These are phyloP conservation scores for Aphaenogaster floridana DNA, from an alignment of 1,140 invertebrate genomes.

Conservation along the genomic window DNA sequence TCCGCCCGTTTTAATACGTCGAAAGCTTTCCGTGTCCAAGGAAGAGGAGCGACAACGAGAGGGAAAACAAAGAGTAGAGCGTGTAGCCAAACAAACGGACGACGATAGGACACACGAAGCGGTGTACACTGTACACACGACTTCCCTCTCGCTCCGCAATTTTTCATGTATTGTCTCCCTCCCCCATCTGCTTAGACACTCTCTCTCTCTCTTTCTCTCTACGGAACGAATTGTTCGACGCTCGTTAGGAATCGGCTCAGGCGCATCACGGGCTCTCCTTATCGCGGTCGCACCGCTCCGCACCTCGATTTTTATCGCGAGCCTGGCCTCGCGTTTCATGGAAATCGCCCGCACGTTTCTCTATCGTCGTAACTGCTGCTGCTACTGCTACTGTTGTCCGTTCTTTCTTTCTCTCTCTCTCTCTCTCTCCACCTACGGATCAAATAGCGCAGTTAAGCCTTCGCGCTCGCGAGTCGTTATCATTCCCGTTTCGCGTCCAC, in stretches of 20 bases:
- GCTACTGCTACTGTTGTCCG: not conserved
- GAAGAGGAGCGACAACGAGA: not conserved
- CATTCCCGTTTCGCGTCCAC: not conserved
- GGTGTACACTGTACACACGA: not conserved
- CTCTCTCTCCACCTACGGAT: not conserved
- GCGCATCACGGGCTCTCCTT: constrained; percentile 6
- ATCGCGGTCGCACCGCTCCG: not conserved
- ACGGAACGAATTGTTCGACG: not conserved
- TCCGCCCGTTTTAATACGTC: not conserved
- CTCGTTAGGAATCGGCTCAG: not conserved
- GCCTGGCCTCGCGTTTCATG: constrained; percentile 29
- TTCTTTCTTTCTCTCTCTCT: constrained; percentile 21
- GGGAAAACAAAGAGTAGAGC: constrained; percentile 14
- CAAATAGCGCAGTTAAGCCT: constrained; percentile 6
- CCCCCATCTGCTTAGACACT: not conserved
- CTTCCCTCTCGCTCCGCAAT: constrained; percentile 1
- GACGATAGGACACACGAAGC: not conserved
- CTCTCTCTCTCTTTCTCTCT: not conserved
- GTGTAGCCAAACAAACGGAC: not conserved
- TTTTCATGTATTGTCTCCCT: not conserved
- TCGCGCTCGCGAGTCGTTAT: constrained; percentile 4
- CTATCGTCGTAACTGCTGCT: not conserved
- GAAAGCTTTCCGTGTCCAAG: not conserved
- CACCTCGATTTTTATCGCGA: constrained; percentile 48
- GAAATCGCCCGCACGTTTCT: constrained; percentile 42